phyloP scores from a whole-genome alignment of 2,888 invertebrate genomes.

The Rhagophthalmus giganteus region DNA sequence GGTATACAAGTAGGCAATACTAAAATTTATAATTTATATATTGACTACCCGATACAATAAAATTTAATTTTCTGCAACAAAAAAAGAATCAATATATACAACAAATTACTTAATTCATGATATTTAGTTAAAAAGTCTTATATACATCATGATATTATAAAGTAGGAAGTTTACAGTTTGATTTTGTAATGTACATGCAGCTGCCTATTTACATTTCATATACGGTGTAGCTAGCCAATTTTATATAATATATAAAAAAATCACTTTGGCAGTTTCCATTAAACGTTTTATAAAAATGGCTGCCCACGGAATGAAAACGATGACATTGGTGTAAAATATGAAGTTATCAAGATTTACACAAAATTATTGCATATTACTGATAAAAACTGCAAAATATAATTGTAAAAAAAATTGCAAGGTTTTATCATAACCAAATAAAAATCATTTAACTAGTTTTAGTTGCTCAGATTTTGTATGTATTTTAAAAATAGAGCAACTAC shows the following conservation, averaged over 20 bases:
- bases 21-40: background rate
- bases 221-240: background rate
- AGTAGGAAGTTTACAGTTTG: background rate
- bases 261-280: slow-evolving; percentile 2
- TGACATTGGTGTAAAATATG: slow-evolving; percentile 19
- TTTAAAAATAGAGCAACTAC: slow-evolving; percentile 15
- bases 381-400: slow-evolving; percentile 22
- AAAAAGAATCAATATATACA: background rate
- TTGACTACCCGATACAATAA: no score
- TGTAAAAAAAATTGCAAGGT: slow-evolving; percentile 17
- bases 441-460: slow-evolving; percentile 26
- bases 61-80: background rate
- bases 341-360: slow-evolving; percentile 12
- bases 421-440: slow-evolving; percentile 28
- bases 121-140: no score
- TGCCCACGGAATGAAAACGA: slow-evolving; percentile 44
- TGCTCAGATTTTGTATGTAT: slow-evolving; percentile 20
- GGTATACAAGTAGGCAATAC: no score
- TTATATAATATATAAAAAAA: background rate
- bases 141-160: no score
- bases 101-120: no score
- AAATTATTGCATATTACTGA: slow-evolving; percentile 27
- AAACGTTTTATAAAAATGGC: slow-evolving; percentile 36
- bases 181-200: background rate
- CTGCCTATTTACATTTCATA: background rate